These are phyloP conservation scores for Vicugna pacos DNA, from an alignment of 2,113 vertebrate species.

Conservation along the genomic window DNA sequence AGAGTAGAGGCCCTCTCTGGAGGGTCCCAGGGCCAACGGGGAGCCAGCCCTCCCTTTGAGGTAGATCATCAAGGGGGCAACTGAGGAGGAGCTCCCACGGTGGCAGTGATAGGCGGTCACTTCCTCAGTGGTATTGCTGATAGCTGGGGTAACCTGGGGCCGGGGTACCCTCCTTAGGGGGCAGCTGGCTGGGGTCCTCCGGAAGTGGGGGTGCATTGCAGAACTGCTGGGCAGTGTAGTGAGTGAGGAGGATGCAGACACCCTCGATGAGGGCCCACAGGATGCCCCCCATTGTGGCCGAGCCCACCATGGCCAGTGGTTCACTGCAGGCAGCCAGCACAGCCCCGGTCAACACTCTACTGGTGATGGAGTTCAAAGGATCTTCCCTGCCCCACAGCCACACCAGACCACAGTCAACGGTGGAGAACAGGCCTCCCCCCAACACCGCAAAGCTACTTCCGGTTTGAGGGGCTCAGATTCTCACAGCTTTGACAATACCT, in stretches of 20 bases:
- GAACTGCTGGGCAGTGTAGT: constrained; percentile 94
- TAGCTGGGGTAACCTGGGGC: constrained; percentile 79
- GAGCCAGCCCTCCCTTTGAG: constrained; percentile 80
- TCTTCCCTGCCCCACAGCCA: constrained; percentile 93
- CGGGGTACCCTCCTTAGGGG: constrained; percentile 86
- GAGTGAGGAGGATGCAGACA: constrained; percentile 92
- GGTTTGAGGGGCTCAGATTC: constrained; percentile 93
- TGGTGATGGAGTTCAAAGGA: constrained; percentile 95
- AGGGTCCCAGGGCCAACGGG: constrained; percentile 52
- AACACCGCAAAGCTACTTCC: constrained; percentile 95
- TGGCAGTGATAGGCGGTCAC: background rate
- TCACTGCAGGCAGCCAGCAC: constrained; percentile 94
- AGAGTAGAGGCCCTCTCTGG: constrained; percentile 44
- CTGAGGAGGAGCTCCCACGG: constrained; percentile 43
- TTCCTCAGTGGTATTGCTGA: constrained; percentile 87
- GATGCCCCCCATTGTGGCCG: constrained; percentile 95
- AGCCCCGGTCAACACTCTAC: constrained; percentile 93
- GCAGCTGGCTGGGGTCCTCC: constrained; percentile 92
- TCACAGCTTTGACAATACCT: constrained; percentile 92
- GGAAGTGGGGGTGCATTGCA: constrained; percentile 90
- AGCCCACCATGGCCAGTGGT: constrained; percentile 94
- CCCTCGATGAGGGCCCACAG: constrained; percentile 94
- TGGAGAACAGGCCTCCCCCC: constrained; percentile 94
- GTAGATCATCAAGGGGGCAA: constrained; percentile 71
- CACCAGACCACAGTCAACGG: constrained; percentile 94